Evolutionary conservation across 2,888 invertebrate genomes (phyloP), one percentile per base, ranked within the genome.

Genomic region (Cotesia congregata): DNA sequence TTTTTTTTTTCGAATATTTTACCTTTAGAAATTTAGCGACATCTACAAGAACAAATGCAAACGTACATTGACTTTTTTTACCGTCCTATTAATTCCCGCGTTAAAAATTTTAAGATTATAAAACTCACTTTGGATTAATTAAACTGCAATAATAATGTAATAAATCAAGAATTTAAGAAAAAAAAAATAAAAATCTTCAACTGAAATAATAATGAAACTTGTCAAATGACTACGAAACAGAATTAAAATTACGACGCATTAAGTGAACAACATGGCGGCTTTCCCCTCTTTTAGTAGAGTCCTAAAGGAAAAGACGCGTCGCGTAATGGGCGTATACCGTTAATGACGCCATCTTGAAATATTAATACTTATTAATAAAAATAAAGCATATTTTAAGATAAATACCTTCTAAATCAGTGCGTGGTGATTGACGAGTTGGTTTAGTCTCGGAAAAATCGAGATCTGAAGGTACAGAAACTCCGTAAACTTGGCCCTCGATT

Each of bases 371-470:
- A 83, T 77, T 74, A 75, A 74, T 80, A 78, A 77, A 41, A 83
- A 82, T 82, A 77, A 78, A 82, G 81, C 85, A 85, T 85, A 86
- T 86, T 86, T 85, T 80, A 75, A 41, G 15, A 75, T 80, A 84
- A 85, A 83, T 88, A 89, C 89, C 89, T 88, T 88, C 88, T 71
- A 85, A 82, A 84, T 87, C 88, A 81, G 85, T 83, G 75, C 82
- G 83, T 20, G 83, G 77, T 67, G 83, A 81, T 67, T 84, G 80
- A 75, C 68, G 82, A 62, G 81, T 72, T n/a, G 79, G 81, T 77
- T 84, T 83, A 81, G 75, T 78, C 77, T 82, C 81, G 78, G 80
- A 83, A 82, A 84, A 85, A 84, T 85, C 85, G 72, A 84, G 81
- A 82, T 85, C 83, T 77, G 81, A 80, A 67, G 73, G 77, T 70